Evolutionary conservation across 2,113 vertebrate genomes (phyloP), one percentile per base, ranked within the genome.

Genomic region (Nibea albiflora): DNA sequence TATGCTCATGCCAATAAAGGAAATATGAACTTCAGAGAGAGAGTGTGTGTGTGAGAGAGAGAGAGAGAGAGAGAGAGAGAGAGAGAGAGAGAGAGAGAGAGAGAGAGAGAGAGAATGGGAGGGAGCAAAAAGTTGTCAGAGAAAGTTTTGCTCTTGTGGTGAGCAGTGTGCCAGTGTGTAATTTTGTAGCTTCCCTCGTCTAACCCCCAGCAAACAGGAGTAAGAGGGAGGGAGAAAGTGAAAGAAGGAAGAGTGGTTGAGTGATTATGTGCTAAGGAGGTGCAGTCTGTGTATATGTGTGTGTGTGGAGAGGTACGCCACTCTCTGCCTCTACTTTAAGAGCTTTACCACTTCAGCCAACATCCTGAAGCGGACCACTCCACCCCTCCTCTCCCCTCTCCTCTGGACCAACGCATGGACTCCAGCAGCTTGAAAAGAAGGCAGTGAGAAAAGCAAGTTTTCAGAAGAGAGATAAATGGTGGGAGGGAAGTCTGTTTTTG

Each of bases 211-310:
- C 81, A 72, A 84, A 88, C 81, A 86, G 80, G 71, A 90, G 87
- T 69, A 73, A 73, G 76, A 76, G 65, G 57, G 87, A 76, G 82
- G 81, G 83, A 82, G 75, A 92, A 76, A 72, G 74, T 80, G 57
- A 84, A 84, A 85, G 47, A 80, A 73, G 78, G 85, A 88, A 66
- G 83, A 86, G 61, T 87, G 84, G 90, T 75, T 92, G 84, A 91
- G 83, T 92, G 88, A 92, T 90, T 93, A 80, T 93, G 85, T 88
- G 88, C 76, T 85, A 86, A 88, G 68, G 69, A 76, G 73, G 86
- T 90, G 87, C 78, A 77, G 35, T 39, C 35, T 78, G 75, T 54
- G 66, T 85, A 58, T 63, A 44, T 31, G 49, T 73, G 53, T 77
- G 22, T 62, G n/a, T 54, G 60, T 57, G 50, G 15, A 74, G 81